A percentile compares a stretch with the other conserved stretches of the same genome.
Evolutionary conservation across 2,888 invertebrate species (phyloP).

Genomic region (Rhynchonema sp.): DNA sequence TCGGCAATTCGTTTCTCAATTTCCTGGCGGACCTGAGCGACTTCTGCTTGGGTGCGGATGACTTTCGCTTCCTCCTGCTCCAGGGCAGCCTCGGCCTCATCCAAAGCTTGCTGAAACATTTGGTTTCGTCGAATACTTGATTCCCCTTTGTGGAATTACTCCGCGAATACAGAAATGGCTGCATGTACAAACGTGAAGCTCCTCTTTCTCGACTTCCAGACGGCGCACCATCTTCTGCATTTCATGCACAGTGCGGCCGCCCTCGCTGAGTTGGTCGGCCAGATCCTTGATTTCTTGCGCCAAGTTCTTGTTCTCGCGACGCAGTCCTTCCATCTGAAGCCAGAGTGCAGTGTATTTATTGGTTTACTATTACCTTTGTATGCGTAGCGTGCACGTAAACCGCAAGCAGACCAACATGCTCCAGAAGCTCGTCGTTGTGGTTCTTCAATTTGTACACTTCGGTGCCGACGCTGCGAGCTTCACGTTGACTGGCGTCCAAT

Average conservation of each 20-base stretch:
- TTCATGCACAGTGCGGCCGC: conserved; percentile 96
- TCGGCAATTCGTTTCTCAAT: conserved; percentile 96
- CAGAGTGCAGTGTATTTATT: too few relatives aligned
- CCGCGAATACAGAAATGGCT: background rate
- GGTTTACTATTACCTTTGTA: too few relatives aligned
- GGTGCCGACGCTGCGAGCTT: conserved; percentile 97
- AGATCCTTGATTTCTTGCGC: conserved; percentile 95
- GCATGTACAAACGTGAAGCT: conserved; percentile 56
- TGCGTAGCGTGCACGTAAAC: too few relatives aligned
- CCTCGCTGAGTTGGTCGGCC: conserved; percentile 96
- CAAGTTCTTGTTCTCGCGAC: conserved; percentile 98
- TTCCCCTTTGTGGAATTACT: too few relatives aligned
- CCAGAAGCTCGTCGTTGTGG: conserved; percentile 23
- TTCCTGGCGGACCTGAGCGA: conserved; percentile 85
- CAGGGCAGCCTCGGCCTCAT: conserved; percentile 91
- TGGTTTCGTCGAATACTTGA: too few relatives aligned
- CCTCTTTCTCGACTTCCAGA: conserved; percentile 97
- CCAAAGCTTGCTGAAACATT: conserved; percentile 48
- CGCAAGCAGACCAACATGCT: conserved; percentile 4
- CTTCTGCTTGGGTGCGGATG: conserved; percentile 83
- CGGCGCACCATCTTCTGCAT: conserved; percentile 96
- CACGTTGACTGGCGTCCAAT: conserved; percentile 94
- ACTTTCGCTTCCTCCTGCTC: conserved; percentile 89
- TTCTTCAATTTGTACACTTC: conserved; percentile 95
- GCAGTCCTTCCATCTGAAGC: conserved; percentile 46